These are phyloP conservation scores for Coremacera marginata DNA, from an alignment of 2,888 invertebrate species.

Conservation along the genomic window DNA sequence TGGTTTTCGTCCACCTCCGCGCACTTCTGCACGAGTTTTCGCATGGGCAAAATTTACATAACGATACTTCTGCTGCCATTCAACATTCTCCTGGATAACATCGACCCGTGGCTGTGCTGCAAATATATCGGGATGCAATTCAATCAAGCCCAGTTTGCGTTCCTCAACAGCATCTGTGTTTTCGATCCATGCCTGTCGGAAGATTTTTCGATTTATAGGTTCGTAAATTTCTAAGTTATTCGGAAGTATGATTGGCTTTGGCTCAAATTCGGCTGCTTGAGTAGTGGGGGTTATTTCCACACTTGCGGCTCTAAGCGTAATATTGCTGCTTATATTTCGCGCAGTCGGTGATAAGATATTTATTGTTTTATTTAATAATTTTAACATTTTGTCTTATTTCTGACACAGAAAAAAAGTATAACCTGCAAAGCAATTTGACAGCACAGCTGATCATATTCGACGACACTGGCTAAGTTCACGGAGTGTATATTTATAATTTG, in stretches of 20 bases:
- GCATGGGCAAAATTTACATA: slow-evolving; percentile 85
- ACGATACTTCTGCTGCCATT: slow-evolving; percentile 87
- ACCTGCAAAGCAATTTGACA: slow-evolving; percentile 26
- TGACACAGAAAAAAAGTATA: slow-evolving; percentile 9
- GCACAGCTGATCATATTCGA: slow-evolving; percentile 32
- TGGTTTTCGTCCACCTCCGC: slow-evolving; percentile 92
- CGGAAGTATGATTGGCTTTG: slow-evolving; percentile 50
- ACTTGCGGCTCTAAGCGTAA: slow-evolving; percentile 5
- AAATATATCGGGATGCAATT: slow-evolving; percentile 91
- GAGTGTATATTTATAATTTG: too few relatives aligned
- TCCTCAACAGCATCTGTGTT: slow-evolving; percentile 82
- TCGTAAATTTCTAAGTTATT: slow-evolving; percentile 52
- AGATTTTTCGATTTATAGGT: slow-evolving; percentile 54
- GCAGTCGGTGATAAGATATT: slow-evolving; percentile 50
- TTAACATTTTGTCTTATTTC: slow-evolving; percentile 54
- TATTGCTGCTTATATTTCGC: slow-evolving; percentile 49
- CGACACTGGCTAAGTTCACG: background rate
- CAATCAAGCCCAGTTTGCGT: slow-evolving; percentile 84
- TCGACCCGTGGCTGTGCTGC: slow-evolving; percentile 87
- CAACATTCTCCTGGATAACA: slow-evolving; percentile 85
- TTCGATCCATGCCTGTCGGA: slow-evolving; percentile 87
- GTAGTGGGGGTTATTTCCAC: slow-evolving; percentile 34
- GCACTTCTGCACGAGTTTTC: slow-evolving; percentile 85
- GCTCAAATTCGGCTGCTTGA: slow-evolving; percentile 29
- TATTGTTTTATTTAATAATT: slow-evolving; percentile 59